Percentiles rank a stretch among this genome's conserved stretches.
These are phyloP conservation scores for Sinocyclocheilus anshuiensis DNA, from an alignment of 2,113 vertebrate genomes.

Conservation along the genomic window DNA sequence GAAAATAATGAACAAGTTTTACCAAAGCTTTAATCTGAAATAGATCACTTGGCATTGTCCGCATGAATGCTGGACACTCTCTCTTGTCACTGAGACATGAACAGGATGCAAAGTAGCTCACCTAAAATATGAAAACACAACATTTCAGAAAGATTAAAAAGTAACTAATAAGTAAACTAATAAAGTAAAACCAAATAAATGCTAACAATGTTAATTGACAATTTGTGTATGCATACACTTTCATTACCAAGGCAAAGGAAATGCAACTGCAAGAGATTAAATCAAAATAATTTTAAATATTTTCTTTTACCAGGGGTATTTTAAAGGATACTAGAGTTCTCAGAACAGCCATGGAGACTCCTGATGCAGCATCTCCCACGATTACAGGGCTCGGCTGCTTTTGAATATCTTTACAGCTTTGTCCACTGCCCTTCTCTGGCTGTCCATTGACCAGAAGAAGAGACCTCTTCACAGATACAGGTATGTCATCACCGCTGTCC, in stretches of 20 bases:
- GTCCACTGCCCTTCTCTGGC: conserved; percentile 51
- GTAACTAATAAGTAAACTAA: background rate
- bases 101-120: conserved; percentile 78
- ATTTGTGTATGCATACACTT: background rate
- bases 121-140: conserved; percentile 59
- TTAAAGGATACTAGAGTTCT: conserved; percentile 71
- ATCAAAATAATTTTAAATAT: too few species aligned
- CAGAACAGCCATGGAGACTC: conserved; percentile 68
- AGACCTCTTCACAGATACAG: conserved; percentile 65
- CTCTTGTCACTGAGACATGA: conserved; percentile 72
- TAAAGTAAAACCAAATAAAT: too few species aligned
- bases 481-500: conserved; percentile 72
- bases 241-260: background rate
- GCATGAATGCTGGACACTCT: conserved; percentile 75
- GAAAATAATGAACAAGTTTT: conserved; percentile 69
- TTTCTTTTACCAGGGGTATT: conserved; percentile 70
- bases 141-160: background rate
- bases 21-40: conserved; percentile 74
- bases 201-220: too few species aligned
- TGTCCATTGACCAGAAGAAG: conserved; percentile 71
- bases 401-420: conserved; percentile 55
- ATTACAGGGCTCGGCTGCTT: conserved; percentile 67
- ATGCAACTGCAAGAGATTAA: background rate
- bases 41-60: conserved; percentile 76
- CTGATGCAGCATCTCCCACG: conserved; percentile 73